Base-by-base conservation (phyloP, 2,113 vertebrate species). In the Progne subis region DNA sequence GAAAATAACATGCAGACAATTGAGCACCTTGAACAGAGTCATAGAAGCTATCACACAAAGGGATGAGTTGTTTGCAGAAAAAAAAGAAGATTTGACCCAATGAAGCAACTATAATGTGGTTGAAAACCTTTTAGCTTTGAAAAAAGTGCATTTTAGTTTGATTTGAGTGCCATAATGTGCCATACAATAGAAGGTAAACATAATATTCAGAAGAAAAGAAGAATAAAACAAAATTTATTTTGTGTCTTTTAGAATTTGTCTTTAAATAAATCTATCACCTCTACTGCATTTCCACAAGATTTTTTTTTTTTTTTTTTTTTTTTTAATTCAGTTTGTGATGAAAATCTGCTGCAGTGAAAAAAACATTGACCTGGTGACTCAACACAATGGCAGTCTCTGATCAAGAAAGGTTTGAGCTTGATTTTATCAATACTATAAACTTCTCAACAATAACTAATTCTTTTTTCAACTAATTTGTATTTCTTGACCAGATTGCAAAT, bases 201-300 rank as follows among this genome's bases (percentile, higher is more conserved):
- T 23, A n/a, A n/a, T n/a, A 74, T 47, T 47, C 29, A 10, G 29
- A 39, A 56, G 23, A n/a, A 56, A 74, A 55, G 1, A 32, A 55
- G 34, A 74, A n/a, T 3, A 46, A 55, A 74, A 26, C 2, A 4
- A 39, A 55, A 23, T 47, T 47, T 47, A 2, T 39, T 24, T 64
- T 0, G 0, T 32, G 6, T 39, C 11, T 28, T 47, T 47, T 47
- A 47, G n/a, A 47, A 28, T 28, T 56, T 39, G 4, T n/a, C 9
- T 41, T 64, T 55, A 47, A 64, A 64, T 3, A 47, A 84, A 56
- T 28, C 18, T 39, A 23, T 23, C 12, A 15, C 8, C 18, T n/a
- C 8, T 56, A 11, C 7, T 65, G 8, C 16, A 47, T 41, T 65
- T 26, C 28, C 7, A 39, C 6, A 47, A n/a, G 2, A 41, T 47